Percentiles rank a stretch among this genome's conserved stretches.
Conservation (phyloP, 64 coral and sea anemone genomes). For the Astreopora myriophthalma region DNA sequence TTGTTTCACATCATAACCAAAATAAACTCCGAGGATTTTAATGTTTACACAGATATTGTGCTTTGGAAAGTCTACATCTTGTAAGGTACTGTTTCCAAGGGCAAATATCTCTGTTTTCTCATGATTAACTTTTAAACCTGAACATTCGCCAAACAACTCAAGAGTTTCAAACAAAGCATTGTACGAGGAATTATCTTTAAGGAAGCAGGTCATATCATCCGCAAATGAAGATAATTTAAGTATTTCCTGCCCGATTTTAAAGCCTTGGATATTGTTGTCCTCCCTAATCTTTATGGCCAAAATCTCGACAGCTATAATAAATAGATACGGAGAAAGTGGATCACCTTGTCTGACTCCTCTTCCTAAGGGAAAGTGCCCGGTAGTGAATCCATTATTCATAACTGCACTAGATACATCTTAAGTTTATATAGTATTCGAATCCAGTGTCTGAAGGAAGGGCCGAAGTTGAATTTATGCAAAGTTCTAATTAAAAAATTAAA, state of each 20-base stretch:
- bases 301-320: neutral
- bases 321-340: neutral
- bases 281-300: neutral
- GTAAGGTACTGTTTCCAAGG: neutral
- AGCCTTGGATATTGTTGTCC: neutral
- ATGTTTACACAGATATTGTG: neutral
- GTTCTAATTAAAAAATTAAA: too few species aligned
- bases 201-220: neutral
- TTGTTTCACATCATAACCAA: neutral
- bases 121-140: neutral
- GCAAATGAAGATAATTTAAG: neutral
- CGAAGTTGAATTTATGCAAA: too few species aligned
- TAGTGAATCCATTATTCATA: constrained; percentile 44
- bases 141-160: neutral
- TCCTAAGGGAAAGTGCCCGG: neutral
- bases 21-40: neutral
- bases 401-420: neutral
- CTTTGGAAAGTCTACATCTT: neutral
- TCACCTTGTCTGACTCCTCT: constrained; percentile 54
- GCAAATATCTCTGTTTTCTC: neutral
- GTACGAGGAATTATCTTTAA: neutral
- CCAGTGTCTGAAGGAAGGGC: neutral
- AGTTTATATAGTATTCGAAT: neutral
- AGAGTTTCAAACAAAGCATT: neutral
- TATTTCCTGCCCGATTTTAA: neutral